Conservation (phyloP, 1,140 invertebrate genomes). For the Tribolium castaneum region DNA sequence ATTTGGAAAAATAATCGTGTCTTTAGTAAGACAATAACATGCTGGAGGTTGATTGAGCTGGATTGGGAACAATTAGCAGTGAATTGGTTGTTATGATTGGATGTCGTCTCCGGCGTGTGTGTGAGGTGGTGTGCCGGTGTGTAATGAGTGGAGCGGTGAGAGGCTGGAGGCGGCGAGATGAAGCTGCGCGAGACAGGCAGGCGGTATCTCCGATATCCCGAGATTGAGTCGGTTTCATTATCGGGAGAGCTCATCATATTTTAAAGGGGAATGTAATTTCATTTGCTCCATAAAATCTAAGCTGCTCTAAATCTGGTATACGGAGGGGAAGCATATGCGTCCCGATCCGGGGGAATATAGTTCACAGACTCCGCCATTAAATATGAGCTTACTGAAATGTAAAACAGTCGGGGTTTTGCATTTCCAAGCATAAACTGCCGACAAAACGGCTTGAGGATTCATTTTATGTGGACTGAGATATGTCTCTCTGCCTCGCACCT, state of each 20-base stretch:
- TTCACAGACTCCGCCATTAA: slow-evolving; percentile 63
- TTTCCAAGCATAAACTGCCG: slow-evolving; percentile 65
- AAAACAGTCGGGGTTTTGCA: slow-evolving; percentile 65
- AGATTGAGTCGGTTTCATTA: slow-evolving; percentile 64
- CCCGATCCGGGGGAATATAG: slow-evolving; percentile 60
- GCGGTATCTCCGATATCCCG: slow-evolving; percentile 50
- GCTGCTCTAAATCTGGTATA: slow-evolving; percentile 62
- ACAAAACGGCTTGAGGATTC: slow-evolving; percentile 64
- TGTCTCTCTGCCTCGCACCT: slow-evolving; percentile 55
- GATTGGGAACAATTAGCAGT: background rate
- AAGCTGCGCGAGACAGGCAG: slow-evolving; percentile 28
- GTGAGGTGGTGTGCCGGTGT: slow-evolving; percentile 6
- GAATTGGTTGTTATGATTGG: slow-evolving; percentile 15
- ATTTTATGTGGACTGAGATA: slow-evolving; percentile 60
- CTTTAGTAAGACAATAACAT: too few relatives aligned
- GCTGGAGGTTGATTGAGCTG: background rate
- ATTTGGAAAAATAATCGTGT: too few relatives aligned
- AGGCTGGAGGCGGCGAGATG: background rate
- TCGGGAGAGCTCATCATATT: slow-evolving; percentile 64
- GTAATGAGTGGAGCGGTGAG: slow-evolving; percentile 14
- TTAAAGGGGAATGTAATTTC: slow-evolving; percentile 65
- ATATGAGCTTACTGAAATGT: slow-evolving; percentile 66
- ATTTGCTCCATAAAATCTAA: slow-evolving; percentile 66
- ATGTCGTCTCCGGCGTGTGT: background rate
- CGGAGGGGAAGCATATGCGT: slow-evolving; percentile 61